phyloP scores from a whole-genome alignment of 2,888 invertebrate genomes.

The Hemithea aestivaria region DNA sequence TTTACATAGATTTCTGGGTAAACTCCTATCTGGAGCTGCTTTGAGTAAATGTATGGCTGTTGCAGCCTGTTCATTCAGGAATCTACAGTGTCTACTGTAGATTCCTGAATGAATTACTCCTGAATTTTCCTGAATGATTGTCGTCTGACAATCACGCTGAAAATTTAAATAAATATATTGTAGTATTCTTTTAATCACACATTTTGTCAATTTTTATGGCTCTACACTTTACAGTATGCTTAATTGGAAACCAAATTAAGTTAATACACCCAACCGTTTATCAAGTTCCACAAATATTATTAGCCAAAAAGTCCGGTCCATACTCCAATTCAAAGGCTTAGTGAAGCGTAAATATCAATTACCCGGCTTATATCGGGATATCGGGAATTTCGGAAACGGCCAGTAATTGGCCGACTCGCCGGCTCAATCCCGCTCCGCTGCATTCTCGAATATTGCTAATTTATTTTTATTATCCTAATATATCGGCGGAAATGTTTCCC shows the following conservation, averaged over 20 bases:
- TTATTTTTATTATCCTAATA: constrained; percentile 64
- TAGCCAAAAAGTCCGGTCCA: constrained; percentile 45
- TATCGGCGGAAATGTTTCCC: constrained; percentile 46
- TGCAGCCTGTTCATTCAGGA: no score
- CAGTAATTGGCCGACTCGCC: constrained; percentile 50
- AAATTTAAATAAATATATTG: no score
- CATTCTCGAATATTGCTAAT: constrained; percentile 65
- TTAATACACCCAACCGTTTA: constrained; percentile 10
- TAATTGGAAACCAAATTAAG: neutral
- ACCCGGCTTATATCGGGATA: constrained; percentile 53
- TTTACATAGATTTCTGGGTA: no score
- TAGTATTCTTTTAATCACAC: no score
- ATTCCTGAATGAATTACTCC: no score
- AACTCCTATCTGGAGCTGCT: no score
- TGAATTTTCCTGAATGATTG: no score
- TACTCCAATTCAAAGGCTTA: constrained; percentile 47
- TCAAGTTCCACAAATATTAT: constrained; percentile 29
- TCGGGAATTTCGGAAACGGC: constrained; percentile 45
- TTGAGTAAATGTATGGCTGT: no score
- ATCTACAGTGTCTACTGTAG: no score
- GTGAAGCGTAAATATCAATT: constrained; percentile 74
- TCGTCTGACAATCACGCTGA: no score
- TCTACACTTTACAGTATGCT: no score
- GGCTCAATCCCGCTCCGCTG: constrained; percentile 38
- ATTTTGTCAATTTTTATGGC: no score